These are phyloP conservation scores for Choreutis nemorana DNA, from an alignment of 2,888 invertebrate species.

Conservation along the genomic window DNA sequence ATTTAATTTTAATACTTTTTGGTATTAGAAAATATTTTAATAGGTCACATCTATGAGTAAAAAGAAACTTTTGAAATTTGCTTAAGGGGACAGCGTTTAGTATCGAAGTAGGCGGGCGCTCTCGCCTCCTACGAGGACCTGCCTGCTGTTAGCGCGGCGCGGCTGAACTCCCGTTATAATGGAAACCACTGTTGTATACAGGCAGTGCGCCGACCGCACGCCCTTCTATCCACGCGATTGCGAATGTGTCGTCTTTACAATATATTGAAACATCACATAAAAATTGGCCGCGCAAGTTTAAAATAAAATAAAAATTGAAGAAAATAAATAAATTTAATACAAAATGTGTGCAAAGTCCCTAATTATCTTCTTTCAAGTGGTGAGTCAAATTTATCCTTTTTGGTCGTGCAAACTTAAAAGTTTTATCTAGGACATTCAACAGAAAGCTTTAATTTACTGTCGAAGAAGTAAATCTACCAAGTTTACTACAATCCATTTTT, in stretches of 20 bases:
- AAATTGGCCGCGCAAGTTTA: conserved; percentile 34
- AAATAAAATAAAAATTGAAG: conserved; percentile 25
- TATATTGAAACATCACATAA: conserved; percentile 44
- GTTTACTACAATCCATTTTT: too few species aligned
- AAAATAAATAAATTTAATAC: conserved; percentile 21
- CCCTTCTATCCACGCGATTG: conserved; percentile 57
- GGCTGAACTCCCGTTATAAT: conserved; percentile 63
- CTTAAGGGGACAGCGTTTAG: too few species aligned
- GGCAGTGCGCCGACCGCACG: conserved; percentile 65
- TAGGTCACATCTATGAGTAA: too few species aligned
- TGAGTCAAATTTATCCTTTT: too few species aligned
- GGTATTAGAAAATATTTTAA: too few species aligned
- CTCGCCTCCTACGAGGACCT: conserved; percentile 33
- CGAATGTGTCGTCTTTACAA: conserved; percentile 57
- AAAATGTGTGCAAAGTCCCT: conserved; percentile 53
- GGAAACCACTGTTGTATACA: conserved; percentile 44
- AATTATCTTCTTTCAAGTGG: conserved; percentile 42
- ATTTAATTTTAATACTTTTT: too few species aligned
- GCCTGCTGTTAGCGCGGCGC: too few species aligned
- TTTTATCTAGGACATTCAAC: too few species aligned
- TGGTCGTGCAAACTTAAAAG: too few species aligned
- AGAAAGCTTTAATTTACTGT: too few species aligned
- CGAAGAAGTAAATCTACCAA: too few species aligned
- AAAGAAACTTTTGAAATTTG: too few species aligned
- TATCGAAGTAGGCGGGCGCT: conserved; percentile 34